Conservation (phyloP, 2,888 invertebrate genomes). For the Bruchidius siliquastri region DNA sequence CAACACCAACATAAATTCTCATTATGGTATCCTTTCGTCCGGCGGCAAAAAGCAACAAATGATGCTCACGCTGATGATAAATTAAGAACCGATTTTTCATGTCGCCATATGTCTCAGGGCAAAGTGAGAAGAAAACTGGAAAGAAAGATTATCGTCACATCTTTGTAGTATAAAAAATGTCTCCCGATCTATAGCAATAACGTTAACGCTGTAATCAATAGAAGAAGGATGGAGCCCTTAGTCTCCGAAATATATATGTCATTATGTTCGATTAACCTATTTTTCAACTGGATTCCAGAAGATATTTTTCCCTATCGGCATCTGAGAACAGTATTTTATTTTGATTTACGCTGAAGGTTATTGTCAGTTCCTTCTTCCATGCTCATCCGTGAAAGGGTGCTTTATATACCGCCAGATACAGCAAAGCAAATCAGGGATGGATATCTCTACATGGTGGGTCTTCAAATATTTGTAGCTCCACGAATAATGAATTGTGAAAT, state of each 20-base stretch:
- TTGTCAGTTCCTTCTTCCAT: neutral
- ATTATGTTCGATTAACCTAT: neutral
- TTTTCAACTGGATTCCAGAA: neutral
- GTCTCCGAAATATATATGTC: neutral
- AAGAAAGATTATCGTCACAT: neutral
- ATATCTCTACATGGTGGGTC: too few relatives aligned
- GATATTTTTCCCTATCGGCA: neutral
- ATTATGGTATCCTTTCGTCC: too few relatives aligned
- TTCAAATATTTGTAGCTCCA: too few relatives aligned
- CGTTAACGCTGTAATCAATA: neutral
- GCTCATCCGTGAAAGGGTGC: neutral
- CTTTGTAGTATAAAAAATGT: neutral
- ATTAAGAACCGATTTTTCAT: neutral
- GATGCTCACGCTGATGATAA: neutral
- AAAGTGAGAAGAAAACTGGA: neutral
- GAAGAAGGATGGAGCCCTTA: neutral
- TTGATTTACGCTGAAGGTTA: neutral
- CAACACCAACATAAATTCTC: too few relatives aligned
- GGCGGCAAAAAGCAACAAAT: neutral
- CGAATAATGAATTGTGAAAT: too few relatives aligned
- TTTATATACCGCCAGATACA: neutral
- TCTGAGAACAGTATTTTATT: neutral
- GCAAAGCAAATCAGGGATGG: too few relatives aligned
- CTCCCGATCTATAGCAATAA: neutral
- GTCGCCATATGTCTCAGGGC: neutral